Base-by-base conservation (phyloP, 2,113 vertebrate species). In the Poeciliopsis retropinna region DNA sequence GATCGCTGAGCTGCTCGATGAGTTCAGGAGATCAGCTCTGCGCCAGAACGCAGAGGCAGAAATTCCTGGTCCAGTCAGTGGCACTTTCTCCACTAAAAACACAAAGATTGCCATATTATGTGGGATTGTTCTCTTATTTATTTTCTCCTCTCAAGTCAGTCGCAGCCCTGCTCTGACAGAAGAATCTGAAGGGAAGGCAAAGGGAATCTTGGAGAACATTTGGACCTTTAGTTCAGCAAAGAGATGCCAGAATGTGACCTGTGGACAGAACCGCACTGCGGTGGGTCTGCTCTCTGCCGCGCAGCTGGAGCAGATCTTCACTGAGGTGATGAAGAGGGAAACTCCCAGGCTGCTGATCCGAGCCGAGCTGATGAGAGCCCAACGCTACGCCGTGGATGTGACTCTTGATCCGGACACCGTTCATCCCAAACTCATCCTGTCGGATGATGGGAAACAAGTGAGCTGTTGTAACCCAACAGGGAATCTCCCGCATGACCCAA, bases 391-490 rank as follows among this genome's bases (percentile, higher is more conserved):
- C 0, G 69, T 61, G 29, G 63, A 71, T 1, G 34, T 78, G 62
- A 72, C 69, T 2, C 29, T 78, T 1, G 51, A 78, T 66, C 76
- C 76, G 6, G 51, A 67, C 2, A 66, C 68, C 0, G 62, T 63
- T 0, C 8, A 78, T 34, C 1, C 11, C 7, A 17, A 44, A 17
- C 75, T 78, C 22, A 3, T 66, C 68, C 34, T 78, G 62, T 78
- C 75, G 22, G 47, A 13, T 1, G 69, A 78, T 0, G 2, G 1
- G 34, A 72, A 72, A 32, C 51, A 72, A 32, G 69, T 72, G 19
- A 31, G 17, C 0, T 60, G 31, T 15, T 47, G 37, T 14, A 1
- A 67, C 32, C 0, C 4, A 10, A 3, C 1, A 28, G 10, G 0
- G 2, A 0, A 0, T 1, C 34, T 22, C 39, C n/a, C 68, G 0